phyloP scores from a whole-genome alignment of 2,113 vertebrate genomes.

The Bombycilla garrulus region DNA sequence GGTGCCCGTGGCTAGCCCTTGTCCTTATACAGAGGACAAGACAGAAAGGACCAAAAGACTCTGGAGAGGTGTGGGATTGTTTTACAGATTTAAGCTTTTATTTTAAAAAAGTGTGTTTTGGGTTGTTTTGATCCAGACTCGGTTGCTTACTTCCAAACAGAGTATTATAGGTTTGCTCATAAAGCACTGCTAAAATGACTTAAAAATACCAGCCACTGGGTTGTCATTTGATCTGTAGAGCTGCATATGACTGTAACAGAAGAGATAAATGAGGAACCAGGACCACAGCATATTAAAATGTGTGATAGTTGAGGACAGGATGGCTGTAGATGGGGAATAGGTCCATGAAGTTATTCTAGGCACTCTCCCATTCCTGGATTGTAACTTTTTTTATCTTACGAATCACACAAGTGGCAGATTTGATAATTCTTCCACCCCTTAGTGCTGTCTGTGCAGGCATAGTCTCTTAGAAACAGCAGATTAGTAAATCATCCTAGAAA shows the following conservation, averaged over 20 bases:
- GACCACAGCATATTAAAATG: not conserved
- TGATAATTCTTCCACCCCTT: not conserved
- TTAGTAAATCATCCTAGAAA: not conserved
- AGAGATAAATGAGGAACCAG: not conserved
- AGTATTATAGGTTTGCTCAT: not conserved
- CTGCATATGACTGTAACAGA: not conserved
- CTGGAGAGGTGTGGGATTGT: not conserved
- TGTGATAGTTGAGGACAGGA: not conserved
- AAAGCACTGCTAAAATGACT: not conserved
- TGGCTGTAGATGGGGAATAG: not conserved
- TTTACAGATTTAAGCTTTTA: not conserved
- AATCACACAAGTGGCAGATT: not conserved
- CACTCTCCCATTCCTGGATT: not conserved
- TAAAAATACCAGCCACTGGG: not conserved
- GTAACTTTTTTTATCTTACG: not conserved
- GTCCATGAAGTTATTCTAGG: not conserved
- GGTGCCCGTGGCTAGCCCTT: not conserved
- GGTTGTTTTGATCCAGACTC: not conserved
- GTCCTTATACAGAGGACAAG: not conserved
- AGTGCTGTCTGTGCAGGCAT: not conserved
- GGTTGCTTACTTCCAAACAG: not conserved
- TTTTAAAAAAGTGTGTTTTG: rapidly evolving
- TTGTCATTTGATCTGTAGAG: not conserved
- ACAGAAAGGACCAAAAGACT: not conserved
- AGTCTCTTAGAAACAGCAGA: not conserved